Conservation (phyloP, 2,888 invertebrate species). For the Osmoderma eremita region DNA sequence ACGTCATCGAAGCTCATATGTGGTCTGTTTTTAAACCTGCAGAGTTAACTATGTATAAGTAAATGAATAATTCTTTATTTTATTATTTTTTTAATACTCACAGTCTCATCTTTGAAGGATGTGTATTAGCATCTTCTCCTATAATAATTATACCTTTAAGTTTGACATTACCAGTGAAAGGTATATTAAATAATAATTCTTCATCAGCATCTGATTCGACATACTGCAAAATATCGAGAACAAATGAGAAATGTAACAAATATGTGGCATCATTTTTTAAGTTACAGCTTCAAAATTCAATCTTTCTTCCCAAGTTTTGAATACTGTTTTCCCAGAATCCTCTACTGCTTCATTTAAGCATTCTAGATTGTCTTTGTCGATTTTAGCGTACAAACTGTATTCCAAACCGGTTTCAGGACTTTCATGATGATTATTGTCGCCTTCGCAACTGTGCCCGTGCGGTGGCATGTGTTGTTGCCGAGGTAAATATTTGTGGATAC, state of each 20-base stretch:
- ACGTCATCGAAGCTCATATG: slow-evolving; percentile 96
- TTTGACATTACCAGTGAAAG: slow-evolving; percentile 95
- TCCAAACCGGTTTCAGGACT: slow-evolving; percentile 77
- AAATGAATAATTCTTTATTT: slow-evolving; percentile 19
- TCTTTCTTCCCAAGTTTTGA: slow-evolving; percentile 91
- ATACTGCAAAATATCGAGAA: slow-evolving; percentile 71
- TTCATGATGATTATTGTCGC: slow-evolving; percentile 72
- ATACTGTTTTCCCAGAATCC: slow-evolving; percentile 87
- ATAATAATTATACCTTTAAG: slow-evolving; percentile 92
- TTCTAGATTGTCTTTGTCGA: slow-evolving; percentile 85
- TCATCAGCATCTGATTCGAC: slow-evolving; percentile 97
- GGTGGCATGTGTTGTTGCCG: slow-evolving; percentile 65
- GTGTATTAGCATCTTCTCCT: slow-evolving; percentile 87
- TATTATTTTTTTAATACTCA: slow-evolving; percentile 66
- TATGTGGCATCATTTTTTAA: not conserved
- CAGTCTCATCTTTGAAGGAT: slow-evolving; percentile 89
- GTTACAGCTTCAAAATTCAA: slow-evolving; percentile 78
- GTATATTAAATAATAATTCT: slow-evolving; percentile 95
- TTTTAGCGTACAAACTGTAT: slow-evolving; percentile 89
- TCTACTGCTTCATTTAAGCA: slow-evolving; percentile 91
- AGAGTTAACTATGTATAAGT: slow-evolving; percentile 45
- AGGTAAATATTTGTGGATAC: too few species aligned
- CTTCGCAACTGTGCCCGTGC: slow-evolving; percentile 70
- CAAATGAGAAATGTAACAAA: not conserved
- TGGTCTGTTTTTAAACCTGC: slow-evolving; percentile 91